phyloP scores from a whole-genome alignment of 2,888 invertebrate species.

The Diaphora mendica region DNA sequence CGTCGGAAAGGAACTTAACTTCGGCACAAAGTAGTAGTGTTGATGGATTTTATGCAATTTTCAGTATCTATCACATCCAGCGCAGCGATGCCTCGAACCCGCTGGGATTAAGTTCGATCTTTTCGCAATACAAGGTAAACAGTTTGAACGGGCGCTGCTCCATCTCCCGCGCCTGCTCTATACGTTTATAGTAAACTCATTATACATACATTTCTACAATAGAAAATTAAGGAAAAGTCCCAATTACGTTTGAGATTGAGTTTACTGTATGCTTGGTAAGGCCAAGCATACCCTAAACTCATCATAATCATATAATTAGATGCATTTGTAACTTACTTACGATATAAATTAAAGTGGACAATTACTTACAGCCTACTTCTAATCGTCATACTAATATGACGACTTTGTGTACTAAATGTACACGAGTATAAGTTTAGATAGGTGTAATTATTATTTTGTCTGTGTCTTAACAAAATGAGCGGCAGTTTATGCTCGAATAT shows the following conservation, averaged over 20 bases:
- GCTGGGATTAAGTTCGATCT: constrained; percentile 84
- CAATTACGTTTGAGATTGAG: neutral
- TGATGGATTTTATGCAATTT: constrained; percentile 87
- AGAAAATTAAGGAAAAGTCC: neutral
- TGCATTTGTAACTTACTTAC: too few species aligned
- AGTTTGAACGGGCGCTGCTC: constrained; percentile 64
- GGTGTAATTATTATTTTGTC: too few species aligned
- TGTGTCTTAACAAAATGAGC: neutral
- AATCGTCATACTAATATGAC: too few species aligned
- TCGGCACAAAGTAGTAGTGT: constrained; percentile 75
- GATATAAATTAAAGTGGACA: too few species aligned
- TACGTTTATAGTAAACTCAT: constrained; percentile 19
- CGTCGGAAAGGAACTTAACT: constrained; percentile 58
- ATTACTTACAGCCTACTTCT: too few species aligned
- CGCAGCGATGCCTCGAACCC: constrained; percentile 73
- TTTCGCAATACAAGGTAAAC: constrained; percentile 82
- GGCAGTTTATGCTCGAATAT: neutral
- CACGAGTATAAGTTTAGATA: too few species aligned
- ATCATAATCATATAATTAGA: too few species aligned
- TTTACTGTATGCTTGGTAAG: neutral
- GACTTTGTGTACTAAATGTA: too few species aligned
- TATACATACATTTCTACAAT: constrained; percentile 47
- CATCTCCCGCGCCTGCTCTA: constrained; percentile 32
- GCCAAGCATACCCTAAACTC: too few species aligned
- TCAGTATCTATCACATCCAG: constrained; percentile 85